Evolutionary conservation across 2,113 vertebrate species (phyloP), one percentile per base, ranked within the genome.

Genomic region (Anarrhichthys ocellatus): DNA sequence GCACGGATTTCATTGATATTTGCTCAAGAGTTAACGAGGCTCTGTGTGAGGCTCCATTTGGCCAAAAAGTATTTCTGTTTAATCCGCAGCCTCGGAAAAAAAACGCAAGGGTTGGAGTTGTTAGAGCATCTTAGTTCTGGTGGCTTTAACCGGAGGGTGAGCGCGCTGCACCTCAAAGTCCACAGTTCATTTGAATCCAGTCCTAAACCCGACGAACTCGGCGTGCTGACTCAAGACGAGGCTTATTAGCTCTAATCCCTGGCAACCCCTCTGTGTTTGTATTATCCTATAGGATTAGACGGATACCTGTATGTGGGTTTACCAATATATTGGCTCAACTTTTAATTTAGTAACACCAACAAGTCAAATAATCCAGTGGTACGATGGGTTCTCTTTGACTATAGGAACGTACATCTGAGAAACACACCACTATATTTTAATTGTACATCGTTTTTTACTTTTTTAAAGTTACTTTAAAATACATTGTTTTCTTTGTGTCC

Each of bases 51-150:
- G 69, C 88, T 79, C 89, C 81, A 81, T 87, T 86, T 88, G 84
- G 58, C 22, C 68, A 82, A 81, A 83, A 86, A 79, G 78, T 68
- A 72, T 86, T 86, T 68, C 70, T 68, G 22, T 76, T 83, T 91
- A 88, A 88, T 92, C 85, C 80, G 32, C 58, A 42, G 67, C 81
- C 78, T 63, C 1, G n/a, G 34, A 87, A 81, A 73, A 73, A 87
- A 76, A 34, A 6, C 34, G 56, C 65, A 20, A 75, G 58, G 48
- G 83, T 71, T 44, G 56, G 42, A 89, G 80, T 84, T 89, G 83
- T 88, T 91, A 85, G 86, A 89, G 86, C 83, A 68, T 90, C 87
- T 93, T 90, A 90, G 91, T 91, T 91, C 90, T 88, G 92, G 78
- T 82, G 84, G 87, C 85, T 93, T 91, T 89, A 87, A 90, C 84